Evolutionary conservation across 2,888 invertebrate species (phyloP).

Genomic region (Xanthostigma xanthostigma): DNA sequence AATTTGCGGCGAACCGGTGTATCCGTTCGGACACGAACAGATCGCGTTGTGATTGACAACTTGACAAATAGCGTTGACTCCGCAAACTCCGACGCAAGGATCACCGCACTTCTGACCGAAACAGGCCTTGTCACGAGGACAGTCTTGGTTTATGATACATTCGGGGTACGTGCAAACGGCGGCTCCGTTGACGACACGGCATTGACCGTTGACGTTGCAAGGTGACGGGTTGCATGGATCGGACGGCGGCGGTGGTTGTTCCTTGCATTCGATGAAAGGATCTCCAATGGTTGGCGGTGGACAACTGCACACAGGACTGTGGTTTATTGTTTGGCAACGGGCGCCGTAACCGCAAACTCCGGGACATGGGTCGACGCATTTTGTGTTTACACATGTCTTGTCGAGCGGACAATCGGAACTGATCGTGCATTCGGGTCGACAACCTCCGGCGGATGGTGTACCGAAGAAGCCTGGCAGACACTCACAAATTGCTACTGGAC

Average conservation of each 20-base stretch:
- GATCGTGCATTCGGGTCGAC: constrained; percentile 69
- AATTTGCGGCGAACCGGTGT: constrained; percentile 61
- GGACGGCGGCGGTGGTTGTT: constrained; percentile 28
- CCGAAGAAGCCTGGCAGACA: constrained; percentile 64
- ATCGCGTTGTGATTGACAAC: constrained; percentile 66
- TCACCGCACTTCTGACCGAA: constrained; percentile 70
- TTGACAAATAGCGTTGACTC: constrained; percentile 67
- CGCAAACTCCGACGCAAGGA: constrained; percentile 70
- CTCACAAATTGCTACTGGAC: constrained; percentile 48
- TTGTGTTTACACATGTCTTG: constrained; percentile 61
- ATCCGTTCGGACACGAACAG: constrained; percentile 68
- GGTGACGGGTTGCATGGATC: constrained; percentile 79
- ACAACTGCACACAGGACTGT: constrained; percentile 75
- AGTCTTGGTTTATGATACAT: constrained; percentile 79
- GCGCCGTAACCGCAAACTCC: constrained; percentile 68
- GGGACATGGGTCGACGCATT: constrained; percentile 66
- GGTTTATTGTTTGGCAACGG: constrained; percentile 64
- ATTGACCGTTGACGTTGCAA: constrained; percentile 69
- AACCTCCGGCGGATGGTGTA: constrained; percentile 51
- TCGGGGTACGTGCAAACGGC: constrained; percentile 73
- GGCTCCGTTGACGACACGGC: constrained; percentile 50
- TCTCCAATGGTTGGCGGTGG: constrained; percentile 57
- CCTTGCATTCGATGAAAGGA: constrained; percentile 57
- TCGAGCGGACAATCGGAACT: constrained; percentile 65
- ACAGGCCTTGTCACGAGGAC: constrained; percentile 66